Conservation (phyloP, 2,113 vertebrate genomes). For the Ptychochromis oligacanthus region DNA sequence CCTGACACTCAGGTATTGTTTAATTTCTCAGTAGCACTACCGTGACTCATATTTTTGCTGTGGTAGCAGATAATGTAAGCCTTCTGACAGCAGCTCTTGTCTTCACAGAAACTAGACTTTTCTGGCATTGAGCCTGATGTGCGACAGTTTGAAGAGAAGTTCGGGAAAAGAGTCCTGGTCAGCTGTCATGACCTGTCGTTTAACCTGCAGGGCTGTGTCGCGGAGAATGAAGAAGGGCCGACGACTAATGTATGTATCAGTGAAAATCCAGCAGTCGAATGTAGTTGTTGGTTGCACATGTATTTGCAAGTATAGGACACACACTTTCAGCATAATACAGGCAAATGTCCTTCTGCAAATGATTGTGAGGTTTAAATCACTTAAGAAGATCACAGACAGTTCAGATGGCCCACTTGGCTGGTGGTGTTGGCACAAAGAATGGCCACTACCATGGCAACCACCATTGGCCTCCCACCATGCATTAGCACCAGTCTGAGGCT, state of each 20-base stretch:
- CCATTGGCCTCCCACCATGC: constrained; percentile 35
- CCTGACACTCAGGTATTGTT: constrained; percentile 91
- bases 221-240: constrained; percentile 93
- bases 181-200: constrained; percentile 93
- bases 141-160: constrained; percentile 96
- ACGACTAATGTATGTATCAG: constrained; percentile 88
- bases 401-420: constrained; percentile 47
- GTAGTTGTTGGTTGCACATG: not conserved
- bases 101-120: constrained; percentile 92
- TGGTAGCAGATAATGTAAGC: not conserved
- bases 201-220: constrained; percentile 93
- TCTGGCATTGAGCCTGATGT: constrained; percentile 91
- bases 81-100: constrained; percentile 25
- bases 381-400: constrained; percentile 52
- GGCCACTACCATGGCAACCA: constrained; percentile 34
- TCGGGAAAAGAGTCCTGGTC: constrained; percentile 92
- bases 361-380: constrained; percentile 29
- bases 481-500: constrained; percentile 44
- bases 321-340: not conserved
- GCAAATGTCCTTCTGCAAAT: constrained; percentile 18
- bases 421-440: constrained; percentile 27
- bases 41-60: not conserved
- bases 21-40: not conserved
- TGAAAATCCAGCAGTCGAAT: not conserved
- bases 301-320: not conserved